Evolutionary conservation across 1,140 invertebrate genomes (phyloP).

Genomic region (Meloidogyne floridensis): DNA sequence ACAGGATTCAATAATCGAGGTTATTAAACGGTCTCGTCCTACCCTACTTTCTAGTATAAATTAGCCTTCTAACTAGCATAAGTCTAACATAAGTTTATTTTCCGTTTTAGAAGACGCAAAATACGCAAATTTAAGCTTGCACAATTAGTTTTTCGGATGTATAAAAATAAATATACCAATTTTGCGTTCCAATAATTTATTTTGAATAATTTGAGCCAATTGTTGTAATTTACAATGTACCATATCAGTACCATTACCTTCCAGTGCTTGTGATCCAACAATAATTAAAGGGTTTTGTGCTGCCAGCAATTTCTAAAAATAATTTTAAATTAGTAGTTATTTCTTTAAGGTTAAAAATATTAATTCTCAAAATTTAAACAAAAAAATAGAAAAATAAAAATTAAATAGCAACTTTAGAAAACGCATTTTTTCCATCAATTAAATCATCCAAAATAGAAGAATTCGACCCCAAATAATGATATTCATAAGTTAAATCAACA

Average conservation of each 20-base stretch:
- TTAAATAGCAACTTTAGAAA: slow-evolving; percentile 42
- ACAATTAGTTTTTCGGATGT: not conserved
- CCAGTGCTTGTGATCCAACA: slow-evolving; percentile 81
- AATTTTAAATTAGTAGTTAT: not conserved
- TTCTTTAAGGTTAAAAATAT: no score
- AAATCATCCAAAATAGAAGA: slow-evolving; percentile 54
- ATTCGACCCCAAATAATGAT: slow-evolving; percentile 70
- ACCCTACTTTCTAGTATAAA: no score
- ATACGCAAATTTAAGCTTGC: no score
- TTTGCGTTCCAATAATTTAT: slow-evolving; percentile 30
- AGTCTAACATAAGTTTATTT: no score
- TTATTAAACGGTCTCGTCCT: no score
- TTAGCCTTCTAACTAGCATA: no score
- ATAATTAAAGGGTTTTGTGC: slow-evolving; percentile 90
- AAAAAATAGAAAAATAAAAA: slow-evolving; percentile 21
- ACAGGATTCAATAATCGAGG: no score
- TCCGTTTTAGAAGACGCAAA: not conserved
- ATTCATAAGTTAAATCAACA: slow-evolving; percentile 89
- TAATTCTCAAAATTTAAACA: not conserved
- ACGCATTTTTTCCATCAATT: slow-evolving; percentile 68
- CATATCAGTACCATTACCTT: slow-evolving; percentile 78
- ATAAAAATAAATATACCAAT: slow-evolving; percentile 14
- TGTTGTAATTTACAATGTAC: slow-evolving; percentile 78
- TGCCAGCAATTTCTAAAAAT: slow-evolving; percentile 72
- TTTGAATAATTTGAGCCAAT: slow-evolving; percentile 69